Percentiles rank a stretch among this genome's conserved stretches.
These are phyloP conservation scores for Portunus trituberculatus DNA, from an alignment of 1,140 invertebrate genomes.

Conservation along the genomic window DNA sequence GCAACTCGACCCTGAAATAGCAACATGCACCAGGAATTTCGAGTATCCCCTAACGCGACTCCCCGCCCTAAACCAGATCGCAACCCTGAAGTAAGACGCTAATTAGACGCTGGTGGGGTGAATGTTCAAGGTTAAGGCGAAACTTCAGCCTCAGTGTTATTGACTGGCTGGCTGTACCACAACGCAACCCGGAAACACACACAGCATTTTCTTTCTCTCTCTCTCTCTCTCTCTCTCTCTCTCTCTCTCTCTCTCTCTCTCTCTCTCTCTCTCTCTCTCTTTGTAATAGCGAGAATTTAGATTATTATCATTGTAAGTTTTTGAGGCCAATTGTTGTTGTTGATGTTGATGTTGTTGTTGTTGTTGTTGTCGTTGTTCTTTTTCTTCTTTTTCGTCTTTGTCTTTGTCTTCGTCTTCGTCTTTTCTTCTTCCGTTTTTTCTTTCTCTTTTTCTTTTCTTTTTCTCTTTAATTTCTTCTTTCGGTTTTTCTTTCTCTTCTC, in stretches of 20 bases:
- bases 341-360: too few species aligned
- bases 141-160: not conserved
- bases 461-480: not conserved
- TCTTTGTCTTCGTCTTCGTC: not conserved
- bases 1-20: constrained; percentile 25
- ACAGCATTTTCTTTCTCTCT: too few species aligned
- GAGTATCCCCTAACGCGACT: not conserved
- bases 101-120: not conserved
- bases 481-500: too few species aligned
- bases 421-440: not conserved
- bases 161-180: too few species aligned
- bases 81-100: not conserved
- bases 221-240: not conserved
- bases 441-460: not conserved
- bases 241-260: too few species aligned
- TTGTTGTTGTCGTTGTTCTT: too few species aligned
- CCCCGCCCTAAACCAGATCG: not conserved
- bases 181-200: too few species aligned
- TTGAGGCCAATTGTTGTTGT: too few species aligned
- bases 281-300: too few species aligned
- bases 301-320: too few species aligned
- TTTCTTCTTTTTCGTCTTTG: not conserved
- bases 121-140: not conserved
- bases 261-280: too few species aligned
- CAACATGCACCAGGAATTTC: not conserved